Evolutionary conservation across 2,888 invertebrate genomes (phyloP).

Genomic region (Pycnomerus fuliginosus): DNA sequence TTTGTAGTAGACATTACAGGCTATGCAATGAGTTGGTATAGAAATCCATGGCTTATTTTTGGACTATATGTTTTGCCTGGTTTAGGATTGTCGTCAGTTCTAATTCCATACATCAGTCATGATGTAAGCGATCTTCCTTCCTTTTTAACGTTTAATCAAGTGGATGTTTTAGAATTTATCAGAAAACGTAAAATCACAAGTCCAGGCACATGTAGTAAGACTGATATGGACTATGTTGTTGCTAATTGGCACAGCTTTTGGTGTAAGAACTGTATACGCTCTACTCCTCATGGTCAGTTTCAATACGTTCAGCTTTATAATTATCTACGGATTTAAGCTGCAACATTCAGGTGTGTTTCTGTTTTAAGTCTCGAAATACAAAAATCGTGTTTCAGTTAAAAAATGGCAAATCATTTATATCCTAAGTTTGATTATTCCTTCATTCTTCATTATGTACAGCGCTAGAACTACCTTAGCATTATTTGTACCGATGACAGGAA

Average conservation of each 20-base stretch:
- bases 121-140: no score
- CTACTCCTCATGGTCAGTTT: constrained; percentile 45
- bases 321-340: constrained; percentile 33
- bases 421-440: constrained; percentile 36
- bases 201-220: constrained; percentile 42
- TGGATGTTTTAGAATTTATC: constrained; percentile 38
- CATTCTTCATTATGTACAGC: constrained; percentile 40
- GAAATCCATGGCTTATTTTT: constrained; percentile 38
- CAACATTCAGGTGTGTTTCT: constrained; percentile 36
- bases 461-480: constrained; percentile 34
- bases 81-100: constrained; percentile 12
- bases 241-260: constrained; percentile 38
- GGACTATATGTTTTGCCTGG: constrained; percentile 40
- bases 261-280: constrained; percentile 44
- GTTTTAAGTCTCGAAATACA: background rate
- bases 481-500: constrained; percentile 52
- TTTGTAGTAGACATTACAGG: constrained; percentile 31
- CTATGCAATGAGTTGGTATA: constrained; percentile 44
- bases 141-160: background rate
- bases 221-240: constrained; percentile 47
- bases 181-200: constrained; percentile 37
- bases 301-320: constrained; percentile 40
- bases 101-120: no score
- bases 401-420: constrained; percentile 45
- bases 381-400: constrained; percentile 30